Evolutionary conservation across 2,797 vertebrate genomes (phyloP), one percentile per base, ranked within the genome.

Genomic region (Gambelia wislizenii): DNA sequence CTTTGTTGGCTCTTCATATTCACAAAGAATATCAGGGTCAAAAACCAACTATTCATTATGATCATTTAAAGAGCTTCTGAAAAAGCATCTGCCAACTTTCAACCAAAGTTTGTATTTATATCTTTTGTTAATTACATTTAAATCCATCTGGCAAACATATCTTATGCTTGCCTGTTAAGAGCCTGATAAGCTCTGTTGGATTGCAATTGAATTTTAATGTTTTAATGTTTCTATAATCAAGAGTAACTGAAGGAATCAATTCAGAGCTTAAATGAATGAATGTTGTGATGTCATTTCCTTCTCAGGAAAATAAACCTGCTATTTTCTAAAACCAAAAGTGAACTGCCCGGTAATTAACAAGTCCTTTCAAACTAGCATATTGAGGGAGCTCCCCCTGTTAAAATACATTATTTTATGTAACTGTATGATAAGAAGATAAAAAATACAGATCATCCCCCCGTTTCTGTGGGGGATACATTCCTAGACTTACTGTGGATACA

Each of bases 101-200:
- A 61, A n/a, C 6, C 81, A 77, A 76, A 89, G 14, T 75, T 33
- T 79, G 56, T 54, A 42, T 81, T 52, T 79, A 64, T 52, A 39
- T 79, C 12, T 33, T 92, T 86, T 84, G 81, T 72, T 86, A 91
- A 61, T 87, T 77, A 87, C 12, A 86, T 91, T 89, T 87, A 92
- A 94, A 25, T 0, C 61, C 5, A 30, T 91, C 27, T 87, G 75
- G 33, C 13, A 89, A 83, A 83, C 8, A 12, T 36, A 69, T n/a
- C 1, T 61, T 52, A 83, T 78, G 42, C 94, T 87, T 88, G 36
- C 18, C 25, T 85, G 14, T 78, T 92, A 89, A 92, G 87, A 80
- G 52, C 75, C 9, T 84, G 27, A 79, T 86, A 86, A 93, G 10
- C 30, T n/a, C 79, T 85, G 76, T 91, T 69, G 91, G 13, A 47